phyloP scores from a whole-genome alignment of 1,140 invertebrate species.

The Samia ricini region DNA sequence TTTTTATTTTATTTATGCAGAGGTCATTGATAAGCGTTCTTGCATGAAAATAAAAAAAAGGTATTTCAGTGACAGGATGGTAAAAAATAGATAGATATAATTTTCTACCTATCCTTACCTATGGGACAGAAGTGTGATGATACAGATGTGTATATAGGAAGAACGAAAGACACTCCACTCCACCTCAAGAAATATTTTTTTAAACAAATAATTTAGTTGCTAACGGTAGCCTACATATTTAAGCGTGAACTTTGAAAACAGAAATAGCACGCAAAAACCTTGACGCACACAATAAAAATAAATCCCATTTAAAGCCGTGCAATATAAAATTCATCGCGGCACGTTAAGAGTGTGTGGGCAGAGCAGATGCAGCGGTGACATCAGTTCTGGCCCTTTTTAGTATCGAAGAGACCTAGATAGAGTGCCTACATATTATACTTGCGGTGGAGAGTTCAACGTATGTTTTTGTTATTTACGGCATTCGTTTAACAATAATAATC shows the following conservation, averaged over 20 bases:
- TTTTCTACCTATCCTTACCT: too few species aligned
- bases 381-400: conserved; percentile 3
- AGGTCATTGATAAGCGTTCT: too few species aligned
- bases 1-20: too few species aligned
- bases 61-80: too few species aligned
- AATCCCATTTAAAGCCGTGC: background rate
- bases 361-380: conserved; percentile 5
- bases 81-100: too few species aligned
- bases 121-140: too few species aligned
- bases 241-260: background rate
- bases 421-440: background rate
- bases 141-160: too few species aligned
- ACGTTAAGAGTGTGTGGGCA: conserved; percentile 6
- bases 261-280: background rate
- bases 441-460: background rate
- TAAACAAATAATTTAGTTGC: background rate
- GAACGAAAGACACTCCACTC: too few species aligned
- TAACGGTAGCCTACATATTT: background rate
- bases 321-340: conserved; percentile 7
- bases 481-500: too few species aligned
- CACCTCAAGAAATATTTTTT: too few species aligned
- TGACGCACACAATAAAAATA: background rate
- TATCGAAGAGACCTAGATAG: background rate
- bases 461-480: too few species aligned
- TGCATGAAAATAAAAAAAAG: too few species aligned